Percentiles rank a stretch among this genome's conserved stretches.
These are phyloP conservation scores for Peromyscus melanophrys DNA, from an alignment of 2,797 vertebrate genomes.

Conservation along the genomic window DNA sequence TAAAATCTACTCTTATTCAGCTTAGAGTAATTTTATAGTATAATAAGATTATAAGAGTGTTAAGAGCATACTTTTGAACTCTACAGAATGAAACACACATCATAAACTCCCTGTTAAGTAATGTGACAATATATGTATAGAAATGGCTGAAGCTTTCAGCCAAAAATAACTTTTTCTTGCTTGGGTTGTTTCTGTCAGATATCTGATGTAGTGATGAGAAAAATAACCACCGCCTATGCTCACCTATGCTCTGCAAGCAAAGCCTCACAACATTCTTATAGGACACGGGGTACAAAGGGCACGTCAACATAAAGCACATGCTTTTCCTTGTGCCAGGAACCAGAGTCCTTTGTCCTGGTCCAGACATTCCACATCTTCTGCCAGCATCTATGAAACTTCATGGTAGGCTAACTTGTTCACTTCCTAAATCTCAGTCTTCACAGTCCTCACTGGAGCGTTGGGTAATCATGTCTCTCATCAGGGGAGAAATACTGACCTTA, in stretches of 20 bases:
- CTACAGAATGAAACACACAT: constrained; percentile 6
- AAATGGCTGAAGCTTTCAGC: not conserved
- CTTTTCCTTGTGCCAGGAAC: not conserved
- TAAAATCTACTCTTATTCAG: constrained; percentile 60
- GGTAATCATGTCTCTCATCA: not conserved
- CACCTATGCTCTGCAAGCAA: not conserved
- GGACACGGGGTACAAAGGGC: not conserved
- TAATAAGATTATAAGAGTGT: not conserved
- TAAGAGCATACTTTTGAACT: not conserved
- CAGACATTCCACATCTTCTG: not conserved
- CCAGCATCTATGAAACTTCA: not conserved
- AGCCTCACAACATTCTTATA: accelerated
- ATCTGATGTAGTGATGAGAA: not conserved
- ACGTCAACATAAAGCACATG: not conserved
- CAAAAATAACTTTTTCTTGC: not conserved
- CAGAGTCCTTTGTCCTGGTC: not conserved
- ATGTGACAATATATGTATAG: not conserved
- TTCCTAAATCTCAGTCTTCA: not conserved
- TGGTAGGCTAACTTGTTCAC: not conserved
- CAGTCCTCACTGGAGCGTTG: not conserved
- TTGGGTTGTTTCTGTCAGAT: not conserved
- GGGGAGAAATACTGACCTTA: not conserved
- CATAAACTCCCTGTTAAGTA: constrained; percentile 35
- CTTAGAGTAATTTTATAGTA: constrained; percentile 31
- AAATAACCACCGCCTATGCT: not conserved